phyloP scores from a whole-genome alignment of 2,797 vertebrate genomes.

The Myripristis murdjan region DNA sequence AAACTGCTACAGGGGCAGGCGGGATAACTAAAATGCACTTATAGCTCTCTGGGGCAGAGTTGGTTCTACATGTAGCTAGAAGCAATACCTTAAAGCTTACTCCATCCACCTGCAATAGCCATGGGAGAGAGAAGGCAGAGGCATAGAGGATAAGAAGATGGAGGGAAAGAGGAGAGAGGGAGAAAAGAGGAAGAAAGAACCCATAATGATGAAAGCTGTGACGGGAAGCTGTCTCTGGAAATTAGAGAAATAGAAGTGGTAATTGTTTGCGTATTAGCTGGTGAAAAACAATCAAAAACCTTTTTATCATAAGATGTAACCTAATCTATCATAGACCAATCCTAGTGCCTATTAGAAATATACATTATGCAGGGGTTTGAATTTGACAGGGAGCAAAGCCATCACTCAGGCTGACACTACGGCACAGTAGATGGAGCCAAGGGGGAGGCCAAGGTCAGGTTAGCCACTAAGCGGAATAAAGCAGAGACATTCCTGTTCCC shows the following conservation, averaged over 20 bases:
- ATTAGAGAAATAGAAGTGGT: conserved; percentile 20
- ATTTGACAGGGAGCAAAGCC: neutral
- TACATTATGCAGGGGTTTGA: neutral
- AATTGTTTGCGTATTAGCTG: conserved; percentile 5
- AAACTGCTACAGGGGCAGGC: conserved; percentile 39
- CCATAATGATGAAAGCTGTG: conserved; percentile 55
- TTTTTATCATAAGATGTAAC: neutral
- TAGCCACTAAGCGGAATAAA: neutral
- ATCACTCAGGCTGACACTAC: no score
- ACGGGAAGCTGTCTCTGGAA: conserved; percentile 40
- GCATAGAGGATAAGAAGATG: conserved; percentile 64
- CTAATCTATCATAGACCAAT: neutral
- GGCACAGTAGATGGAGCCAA: no score
- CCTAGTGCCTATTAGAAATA: conserved; percentile 2
- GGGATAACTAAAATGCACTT: conserved; percentile 65
- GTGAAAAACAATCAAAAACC: conserved; percentile 22
- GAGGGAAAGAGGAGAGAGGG: conserved; percentile 42
- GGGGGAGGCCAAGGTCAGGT: neutral
- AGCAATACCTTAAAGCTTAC: conserved; percentile 82
- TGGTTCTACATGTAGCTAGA: conserved; percentile 71
- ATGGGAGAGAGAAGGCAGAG: conserved; percentile 67
- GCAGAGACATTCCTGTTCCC: neutral
- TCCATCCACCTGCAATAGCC: conserved; percentile 82
- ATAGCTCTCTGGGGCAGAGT: conserved; percentile 48
- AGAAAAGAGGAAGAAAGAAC: conserved; percentile 48